Base-by-base conservation (phyloP, 2,888 invertebrate species). In the Agonopterix subpropinquella region DNA sequence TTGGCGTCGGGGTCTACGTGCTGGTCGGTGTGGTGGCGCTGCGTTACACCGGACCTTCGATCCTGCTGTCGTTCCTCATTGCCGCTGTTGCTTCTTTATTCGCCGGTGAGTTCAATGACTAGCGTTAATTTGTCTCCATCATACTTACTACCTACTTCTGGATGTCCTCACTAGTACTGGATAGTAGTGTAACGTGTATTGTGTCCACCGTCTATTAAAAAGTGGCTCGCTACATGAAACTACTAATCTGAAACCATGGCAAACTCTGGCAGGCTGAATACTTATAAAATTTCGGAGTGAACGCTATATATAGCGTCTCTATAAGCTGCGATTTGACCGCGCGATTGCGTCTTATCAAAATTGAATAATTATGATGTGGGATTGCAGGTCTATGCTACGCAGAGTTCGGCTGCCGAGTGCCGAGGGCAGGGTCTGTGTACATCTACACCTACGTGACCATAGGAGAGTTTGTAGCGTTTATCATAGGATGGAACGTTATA, bases 401-500 rank as follows among this genome's bases (percentile, higher is more conserved):
- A 1, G 97, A 97, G 83, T 95, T 97, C 67, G 96, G 95, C 0
- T 93, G 95, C 0, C 82, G 95, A 49, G 93, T 96, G 0, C 96
- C 96, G 0, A 92, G 92, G 61, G 95, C 96, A 0, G 97, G 97
- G 0, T 96, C 96, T 0, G 96, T 96, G 0, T 98, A 97, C 77
- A 91, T 94, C 39, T 98, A 97, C 85, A 95, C 95, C 53, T 96
- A 96, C 67, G 94, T 96, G 13, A 93, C 95, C 18, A 91, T 97
- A 42, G 97, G 97, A 0, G 96, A 97, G 80, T 90, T 96, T 57
- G 89, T 92, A 43, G 97, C 96, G 0, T 98, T 97, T 76, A 80
- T 95, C 35, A 94, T 97, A 58, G 97, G 97, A 1, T 98, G 98
- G 98, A 95, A 95, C 79, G 90, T 97, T 51, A 94, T 97, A 51